Base-by-base conservation (phyloP, 2,113 vertebrate species). In the Natator depressus region DNA sequence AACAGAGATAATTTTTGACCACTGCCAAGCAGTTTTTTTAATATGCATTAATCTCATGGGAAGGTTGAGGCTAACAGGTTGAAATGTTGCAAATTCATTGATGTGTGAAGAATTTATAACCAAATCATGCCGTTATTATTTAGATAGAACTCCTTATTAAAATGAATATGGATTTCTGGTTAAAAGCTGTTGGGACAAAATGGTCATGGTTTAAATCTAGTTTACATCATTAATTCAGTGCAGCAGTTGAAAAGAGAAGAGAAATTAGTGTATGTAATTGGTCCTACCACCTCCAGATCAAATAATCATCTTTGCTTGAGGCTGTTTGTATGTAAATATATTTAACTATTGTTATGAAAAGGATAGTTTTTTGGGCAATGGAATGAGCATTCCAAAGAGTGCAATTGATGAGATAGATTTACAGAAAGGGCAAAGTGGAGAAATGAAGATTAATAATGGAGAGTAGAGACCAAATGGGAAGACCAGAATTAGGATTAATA, bases 1-100 rank as follows among this genome's bases (percentile, higher is more conserved):
- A 91, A 76, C 75, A 65, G 84, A 20, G n/a, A 91, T 80, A 17
- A 35, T n/a, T 69, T 88, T 89, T 86, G 69, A 91, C 20, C 57
- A 29, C 29, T 94, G 89, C 55, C 82, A 95, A 95, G 54, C 46
- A 84, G 35, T 9, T 53, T 62, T 84, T 42, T 1, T 42, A 75
- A 10, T 46, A 86, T 8, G 6, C 85, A 65, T 35, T 82, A 76
- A 89, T 92, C 85, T 72, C 51, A 22, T 13, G 46, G 85, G 35
- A 84, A 93, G 55, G 38, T 47, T 94, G 87, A 79, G 84, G 75
- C 81, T 10, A 0, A 29, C 79, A 80, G 72, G 89, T 59, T 90
- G 78, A 96, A 86, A 80, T 22, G 46, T 86, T 89, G 65, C 88
- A 55, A 25, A 24, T 72, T n/a, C 5, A 0, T 25, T 80, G 80